Conservation (phyloP, 2,888 invertebrate species). For the Eueremaeus valkanovi region DNA sequence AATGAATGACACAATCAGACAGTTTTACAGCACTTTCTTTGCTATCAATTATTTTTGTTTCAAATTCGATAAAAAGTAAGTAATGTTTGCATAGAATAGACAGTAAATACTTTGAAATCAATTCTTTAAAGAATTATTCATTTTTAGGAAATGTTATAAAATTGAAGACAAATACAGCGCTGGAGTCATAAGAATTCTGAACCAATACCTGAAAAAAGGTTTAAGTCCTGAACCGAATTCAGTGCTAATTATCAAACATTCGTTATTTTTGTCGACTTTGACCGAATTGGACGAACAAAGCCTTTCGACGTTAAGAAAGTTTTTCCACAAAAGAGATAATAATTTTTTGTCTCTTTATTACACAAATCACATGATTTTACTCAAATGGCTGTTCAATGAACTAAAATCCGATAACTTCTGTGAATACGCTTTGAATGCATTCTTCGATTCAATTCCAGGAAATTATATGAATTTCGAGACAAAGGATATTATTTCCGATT, state of each 20-base stretch:
- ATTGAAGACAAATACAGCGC: background rate
- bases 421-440: background rate
- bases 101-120: background rate
- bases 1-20: background rate
- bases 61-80: background rate
- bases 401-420: background rate
- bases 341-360: background rate
- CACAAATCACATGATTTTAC: background rate
- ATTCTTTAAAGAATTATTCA: background rate
- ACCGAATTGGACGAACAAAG: background rate
- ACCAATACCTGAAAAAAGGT: background rate
- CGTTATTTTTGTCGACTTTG: background rate
- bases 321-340: background rate
- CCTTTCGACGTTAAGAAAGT: background rate
- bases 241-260: background rate
- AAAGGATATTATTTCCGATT: too few species aligned
- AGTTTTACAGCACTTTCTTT: slow-evolving; percentile 12
- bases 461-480: background rate
- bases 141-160: background rate
- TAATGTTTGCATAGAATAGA: background rate
- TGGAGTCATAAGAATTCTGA: background rate
- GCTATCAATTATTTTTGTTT: slow-evolving; percentile 9
- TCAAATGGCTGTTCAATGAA: slow-evolving; percentile 9
- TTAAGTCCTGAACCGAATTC: background rate
- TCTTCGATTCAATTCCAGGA: background rate